These are phyloP conservation scores for Leptothorax acervorum DNA, from an alignment of 2,888 invertebrate genomes.

Conservation along the genomic window DNA sequence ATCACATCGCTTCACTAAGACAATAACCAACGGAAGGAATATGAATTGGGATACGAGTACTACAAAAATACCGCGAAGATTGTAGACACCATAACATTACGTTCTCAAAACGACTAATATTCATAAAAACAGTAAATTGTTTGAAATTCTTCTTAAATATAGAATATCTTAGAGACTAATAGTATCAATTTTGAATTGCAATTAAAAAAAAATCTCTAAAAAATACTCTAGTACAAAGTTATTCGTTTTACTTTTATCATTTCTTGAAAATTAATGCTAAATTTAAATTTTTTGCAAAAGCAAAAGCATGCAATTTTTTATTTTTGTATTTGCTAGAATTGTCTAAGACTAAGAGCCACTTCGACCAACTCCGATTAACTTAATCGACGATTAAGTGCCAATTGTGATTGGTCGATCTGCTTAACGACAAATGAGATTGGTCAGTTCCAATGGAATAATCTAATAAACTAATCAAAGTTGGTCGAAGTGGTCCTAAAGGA, in stretches of 20 bases:
- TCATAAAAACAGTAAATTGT: too few relatives aligned
- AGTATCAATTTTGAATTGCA: background rate
- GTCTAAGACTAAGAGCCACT: background rate
- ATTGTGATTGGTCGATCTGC: too few relatives aligned
- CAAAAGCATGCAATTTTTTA: background rate
- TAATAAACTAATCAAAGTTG: too few relatives aligned
- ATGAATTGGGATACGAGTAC: background rate
- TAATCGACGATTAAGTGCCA: too few relatives aligned
- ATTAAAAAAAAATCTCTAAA: background rate
- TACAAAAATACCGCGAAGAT: background rate
- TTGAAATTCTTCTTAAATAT: background rate
- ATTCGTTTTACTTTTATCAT: background rate
- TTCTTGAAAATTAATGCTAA: background rate
- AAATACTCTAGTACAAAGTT: background rate
- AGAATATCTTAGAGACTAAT: background rate
- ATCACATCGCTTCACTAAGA: background rate
- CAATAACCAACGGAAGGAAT: slow-evolving; percentile 19
- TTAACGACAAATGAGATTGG: too few relatives aligned
- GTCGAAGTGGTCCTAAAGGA: background rate
- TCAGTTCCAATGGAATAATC: too few relatives aligned
- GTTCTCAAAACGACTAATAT: background rate
- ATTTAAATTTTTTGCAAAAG: background rate
- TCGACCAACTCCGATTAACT: too few relatives aligned
- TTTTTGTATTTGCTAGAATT: background rate
- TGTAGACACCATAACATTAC: background rate